phyloP scores from a whole-genome alignment of 2,797 vertebrate genomes.

The Lutjanus argentimaculatus region DNA sequence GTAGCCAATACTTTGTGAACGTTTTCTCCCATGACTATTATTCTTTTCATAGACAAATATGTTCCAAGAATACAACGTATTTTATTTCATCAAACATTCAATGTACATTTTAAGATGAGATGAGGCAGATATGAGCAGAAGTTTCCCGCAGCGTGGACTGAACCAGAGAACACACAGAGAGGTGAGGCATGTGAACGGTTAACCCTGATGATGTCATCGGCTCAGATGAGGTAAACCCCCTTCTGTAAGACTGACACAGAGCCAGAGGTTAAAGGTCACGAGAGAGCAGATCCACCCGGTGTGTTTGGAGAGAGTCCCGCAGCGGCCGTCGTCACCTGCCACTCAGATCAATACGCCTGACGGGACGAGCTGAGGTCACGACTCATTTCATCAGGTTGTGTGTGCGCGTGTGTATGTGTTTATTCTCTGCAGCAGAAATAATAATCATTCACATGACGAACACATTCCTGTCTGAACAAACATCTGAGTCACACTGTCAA shows the following conservation, averaged over 20 bases:
- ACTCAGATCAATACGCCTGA: constrained; percentile 33
- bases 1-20: too few species aligned
- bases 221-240: constrained; percentile 43
- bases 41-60: too few species aligned
- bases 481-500: not conserved
- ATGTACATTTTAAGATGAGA: too few species aligned
- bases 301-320: constrained; percentile 49
- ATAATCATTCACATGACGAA: constrained; percentile 11
- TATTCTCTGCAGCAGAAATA: constrained; percentile 28
- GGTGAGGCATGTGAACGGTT: constrained; percentile 13
- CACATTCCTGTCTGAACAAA: constrained; percentile 5
- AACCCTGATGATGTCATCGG: constrained; percentile 64
- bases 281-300: not conserved
- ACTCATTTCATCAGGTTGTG: constrained; percentile 21
- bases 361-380: not conserved
- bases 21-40: too few species aligned
- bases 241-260: constrained; percentile 19
- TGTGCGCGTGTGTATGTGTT: constrained; percentile 11
- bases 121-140: too few species aligned
- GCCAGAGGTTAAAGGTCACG: constrained; percentile 49
- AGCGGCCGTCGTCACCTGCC: constrained; percentile 43
- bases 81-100: too few species aligned
- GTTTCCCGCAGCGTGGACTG: not conserved
- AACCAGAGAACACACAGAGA: not conserved
- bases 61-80: too few species aligned